Base-by-base conservation (phyloP, 2,888 invertebrate genomes). In the Pegoplata infirma region DNA sequence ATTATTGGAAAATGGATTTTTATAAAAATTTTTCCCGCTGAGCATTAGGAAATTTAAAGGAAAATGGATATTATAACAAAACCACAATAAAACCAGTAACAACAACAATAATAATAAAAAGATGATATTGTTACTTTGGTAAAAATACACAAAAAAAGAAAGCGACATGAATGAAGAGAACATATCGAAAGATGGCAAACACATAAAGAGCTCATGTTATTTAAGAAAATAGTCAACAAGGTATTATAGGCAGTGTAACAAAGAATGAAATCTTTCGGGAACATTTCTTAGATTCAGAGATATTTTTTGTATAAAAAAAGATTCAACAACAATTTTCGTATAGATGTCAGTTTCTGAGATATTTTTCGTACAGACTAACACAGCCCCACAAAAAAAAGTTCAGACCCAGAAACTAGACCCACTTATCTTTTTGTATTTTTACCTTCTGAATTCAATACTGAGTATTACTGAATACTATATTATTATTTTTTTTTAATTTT, bases 1-100 rank as follows among this genome's bases (percentile, higher is more conserved):
- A 63, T 68, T 77, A 77, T 77, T 68, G 73, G 63, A 44, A 63
- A 76, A 72, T 64, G 72, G 69, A 59, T 76, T 76, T 71, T 40
- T 40, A n/a, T n/a, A 64, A 71, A 76, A 58, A 32, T 59, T 76
- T 67, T 66, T 67, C 64, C 69, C 55, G 53, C 76, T 55, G 59
- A 64, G 76, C 44, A 63, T 53, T 71, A 58, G 47, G 23, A 66
- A 61, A 66, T 74, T 49, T 63, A 8, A 44, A 32, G 44, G 16
- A 14, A 49, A 51, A 49, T 14, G 56, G 46, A 28, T 56, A 49
- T 68, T 23, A 63, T 8, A 36, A 44, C 8, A 4, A 28, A 64
- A 21, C 67, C 55, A 61, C 67, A 67, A 61, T 36, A 61, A 55
- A 17, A 16, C 6, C 53, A 66, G 40, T 28, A 40, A 23, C 58